Conservation (phyloP, 23 tunicate genomes). For the Diplosoma virens region DNA sequence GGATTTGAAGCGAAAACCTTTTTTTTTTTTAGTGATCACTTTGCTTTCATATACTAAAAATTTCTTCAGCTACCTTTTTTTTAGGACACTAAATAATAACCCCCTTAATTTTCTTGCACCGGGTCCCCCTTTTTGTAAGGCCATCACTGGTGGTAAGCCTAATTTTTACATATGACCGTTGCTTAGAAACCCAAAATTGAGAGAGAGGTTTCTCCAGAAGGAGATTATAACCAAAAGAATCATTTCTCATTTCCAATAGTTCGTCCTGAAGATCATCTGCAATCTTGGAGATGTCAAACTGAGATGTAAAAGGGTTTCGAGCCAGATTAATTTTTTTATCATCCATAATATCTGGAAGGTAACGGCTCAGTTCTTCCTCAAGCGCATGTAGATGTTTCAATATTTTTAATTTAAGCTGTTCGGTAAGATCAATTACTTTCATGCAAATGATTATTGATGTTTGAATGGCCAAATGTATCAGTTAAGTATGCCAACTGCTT, state of each 20-base stretch:
- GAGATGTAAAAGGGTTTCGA: not conserved
- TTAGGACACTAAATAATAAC: too few species aligned
- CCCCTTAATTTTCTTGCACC: too few species aligned
- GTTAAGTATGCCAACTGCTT: not conserved
- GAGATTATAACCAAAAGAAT: not conserved
- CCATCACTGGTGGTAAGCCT: too few species aligned
- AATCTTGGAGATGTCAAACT: conserved; percentile 11
- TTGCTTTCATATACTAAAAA: too few species aligned
- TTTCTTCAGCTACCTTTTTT: too few species aligned
- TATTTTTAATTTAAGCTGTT: not conserved
- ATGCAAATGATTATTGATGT: not conserved
- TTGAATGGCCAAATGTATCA: not conserved
- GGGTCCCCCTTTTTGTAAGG: too few species aligned
- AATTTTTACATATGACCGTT: not conserved
- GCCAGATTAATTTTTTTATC: conserved; percentile 1
- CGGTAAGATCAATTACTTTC: not conserved
- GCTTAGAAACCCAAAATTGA: not conserved
- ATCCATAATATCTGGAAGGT: conserved; percentile 15
- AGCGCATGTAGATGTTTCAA: not conserved
- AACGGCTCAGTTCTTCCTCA: conserved; percentile 9
- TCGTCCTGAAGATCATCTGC: conserved; percentile 25
- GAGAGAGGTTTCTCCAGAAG: not conserved
- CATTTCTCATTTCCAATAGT: conserved; percentile 13
- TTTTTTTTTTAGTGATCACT: too few species aligned
- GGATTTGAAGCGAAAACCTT: too few species aligned